These are phyloP conservation scores for Cryptosula pallasiana DNA, from an alignment of 2,888 invertebrate genomes.

Conservation along the genomic window DNA sequence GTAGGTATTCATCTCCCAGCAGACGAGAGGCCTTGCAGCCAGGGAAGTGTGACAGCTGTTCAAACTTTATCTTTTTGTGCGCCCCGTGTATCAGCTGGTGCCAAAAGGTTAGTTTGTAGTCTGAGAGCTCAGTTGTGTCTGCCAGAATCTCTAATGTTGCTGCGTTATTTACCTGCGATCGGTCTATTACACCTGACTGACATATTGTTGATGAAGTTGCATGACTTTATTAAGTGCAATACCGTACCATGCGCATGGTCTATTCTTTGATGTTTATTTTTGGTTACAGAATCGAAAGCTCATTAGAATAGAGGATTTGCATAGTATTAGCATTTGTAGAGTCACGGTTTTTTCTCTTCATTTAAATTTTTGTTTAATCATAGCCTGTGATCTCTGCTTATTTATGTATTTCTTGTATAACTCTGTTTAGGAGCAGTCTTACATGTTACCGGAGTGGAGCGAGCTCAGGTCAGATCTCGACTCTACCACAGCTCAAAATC, in stretches of 20 bases:
- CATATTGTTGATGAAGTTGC: no score
- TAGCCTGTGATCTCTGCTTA: neutral
- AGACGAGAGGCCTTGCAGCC: neutral
- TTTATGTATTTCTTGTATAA: no score
- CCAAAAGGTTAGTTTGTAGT: neutral
- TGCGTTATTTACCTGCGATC: no score
- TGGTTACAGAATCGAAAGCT: no score
- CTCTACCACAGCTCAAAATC: neutral
- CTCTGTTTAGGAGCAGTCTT: neutral
- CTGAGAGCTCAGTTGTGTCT: no score
- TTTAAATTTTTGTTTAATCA: neutral
- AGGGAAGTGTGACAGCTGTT: neutral
- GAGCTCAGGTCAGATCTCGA: neutral
- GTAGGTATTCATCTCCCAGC: neutral
- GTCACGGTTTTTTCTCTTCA: neutral
- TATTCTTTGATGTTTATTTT: no score
- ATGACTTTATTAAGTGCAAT: no score
- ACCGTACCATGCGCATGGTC: no score
- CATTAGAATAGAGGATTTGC: no score
- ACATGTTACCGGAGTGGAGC: slow-evolving; percentile 9
- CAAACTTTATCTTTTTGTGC: neutral
- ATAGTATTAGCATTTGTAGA: neutral
- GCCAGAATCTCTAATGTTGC: no score
- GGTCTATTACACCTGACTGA: no score
- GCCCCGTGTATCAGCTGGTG: slow-evolving; percentile 21